Base-by-base conservation (phyloP, 2,888 invertebrate species). In the Andrena camellia region DNA sequence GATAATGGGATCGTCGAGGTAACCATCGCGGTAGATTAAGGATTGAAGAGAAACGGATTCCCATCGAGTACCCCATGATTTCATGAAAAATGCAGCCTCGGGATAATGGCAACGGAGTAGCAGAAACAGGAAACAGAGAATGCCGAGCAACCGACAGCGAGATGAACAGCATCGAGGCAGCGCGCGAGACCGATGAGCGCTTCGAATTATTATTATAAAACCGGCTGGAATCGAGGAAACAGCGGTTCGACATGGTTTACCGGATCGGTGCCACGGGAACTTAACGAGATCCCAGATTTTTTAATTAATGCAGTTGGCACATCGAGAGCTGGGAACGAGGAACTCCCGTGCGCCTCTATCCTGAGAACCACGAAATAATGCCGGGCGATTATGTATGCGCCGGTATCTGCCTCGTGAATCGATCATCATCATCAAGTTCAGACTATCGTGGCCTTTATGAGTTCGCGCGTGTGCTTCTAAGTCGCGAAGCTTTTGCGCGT, bases 341-440 rank as follows among this genome's bases (percentile, higher is more conserved):
- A 90, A 87, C 89, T 80, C 60, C 84, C 85, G 77, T 67, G 29
- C 50, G 50, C 78, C 33, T 83, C 59, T 86, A 81, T 89, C 90
- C 88, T 92, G 92, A 91, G 91, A 92, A 92, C 89, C 88, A 88
- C 89, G 88, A 90, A 91, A 91, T 90, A 90, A 90, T 88, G 85
- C 87, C 54, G 50, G 17, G 1, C 81, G 80, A 87, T 81, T 88
- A 88, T 82, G 80, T 74, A 84, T 66, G 84, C 85, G 83, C 62
- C 72, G 79, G 82, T 88, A 88, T 88, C 88, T 85, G 79, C 70
- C 70, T 59, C 75, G 78, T 64, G 83, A 78, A 88, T 88, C 88
- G 88, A 88, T 86, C 78, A 88, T 78, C 86, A 80, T 78, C 88
- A 78, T 86, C 85, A 86, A 85, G 86, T 86, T 86, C 83, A 86